These are phyloP conservation scores for Semicossyphus pulcher DNA, from an alignment of 2,113 vertebrate genomes.

Conservation along the genomic window DNA sequence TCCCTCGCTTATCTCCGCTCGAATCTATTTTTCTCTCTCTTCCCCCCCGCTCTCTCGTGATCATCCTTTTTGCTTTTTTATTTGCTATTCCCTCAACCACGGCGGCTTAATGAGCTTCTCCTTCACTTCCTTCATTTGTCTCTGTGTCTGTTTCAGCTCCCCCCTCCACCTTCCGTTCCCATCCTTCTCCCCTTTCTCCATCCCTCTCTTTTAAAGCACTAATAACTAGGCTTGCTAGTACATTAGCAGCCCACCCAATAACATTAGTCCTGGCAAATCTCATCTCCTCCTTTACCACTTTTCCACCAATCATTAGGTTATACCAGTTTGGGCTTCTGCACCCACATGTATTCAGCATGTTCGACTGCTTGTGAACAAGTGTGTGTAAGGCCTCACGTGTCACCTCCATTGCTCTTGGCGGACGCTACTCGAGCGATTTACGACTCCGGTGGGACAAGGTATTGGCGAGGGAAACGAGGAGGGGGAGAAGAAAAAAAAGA, in stretches of 20 bases:
- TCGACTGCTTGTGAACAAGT: constrained; percentile 32
- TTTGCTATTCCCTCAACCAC: constrained; percentile 63
- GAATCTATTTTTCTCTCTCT: constrained; percentile 64
- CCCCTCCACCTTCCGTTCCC: constrained; percentile 19
- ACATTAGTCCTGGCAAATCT: constrained; percentile 52
- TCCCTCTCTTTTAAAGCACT: constrained; percentile 58
- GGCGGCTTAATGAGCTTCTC: constrained; percentile 72
- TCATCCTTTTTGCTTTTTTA: constrained; percentile 65
- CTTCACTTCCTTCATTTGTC: constrained; percentile 59
- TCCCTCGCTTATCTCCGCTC: constrained; percentile 41
- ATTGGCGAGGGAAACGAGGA: constrained; percentile 7
- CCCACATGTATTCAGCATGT: constrained; percentile 13
- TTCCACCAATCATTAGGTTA: constrained; percentile 15
- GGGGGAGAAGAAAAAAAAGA: not conserved
- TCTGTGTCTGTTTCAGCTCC: constrained; percentile 20
- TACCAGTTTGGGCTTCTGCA: not conserved
- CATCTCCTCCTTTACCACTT: constrained; percentile 34
- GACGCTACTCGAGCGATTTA: constrained; percentile 52
- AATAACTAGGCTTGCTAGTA: constrained; percentile 57
- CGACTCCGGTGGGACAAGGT: constrained; percentile 33
- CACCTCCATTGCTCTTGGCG: constrained; percentile 42
- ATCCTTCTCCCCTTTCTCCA: constrained; percentile 36
- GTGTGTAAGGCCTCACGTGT: constrained; percentile 31
- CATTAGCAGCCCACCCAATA: constrained; percentile 42
- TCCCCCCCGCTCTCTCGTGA: constrained; percentile 40